Evolutionary conservation across 2,113 vertebrate species (phyloP).

Genomic region (Pithys albifrons): DNA sequence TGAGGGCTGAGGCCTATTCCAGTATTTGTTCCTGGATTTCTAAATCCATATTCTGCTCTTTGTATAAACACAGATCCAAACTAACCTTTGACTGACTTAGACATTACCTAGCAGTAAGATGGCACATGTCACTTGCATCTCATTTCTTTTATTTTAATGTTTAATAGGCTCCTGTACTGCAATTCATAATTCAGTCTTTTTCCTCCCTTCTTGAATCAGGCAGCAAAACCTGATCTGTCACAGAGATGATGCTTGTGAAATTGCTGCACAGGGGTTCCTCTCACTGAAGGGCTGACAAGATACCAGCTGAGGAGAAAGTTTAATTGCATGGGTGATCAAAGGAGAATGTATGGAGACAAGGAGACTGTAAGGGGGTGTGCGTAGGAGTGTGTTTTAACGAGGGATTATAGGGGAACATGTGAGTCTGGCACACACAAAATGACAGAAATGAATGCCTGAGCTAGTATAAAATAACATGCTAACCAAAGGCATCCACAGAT

Average conservation of each 20-base stretch:
- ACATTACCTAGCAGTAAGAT: neutral
- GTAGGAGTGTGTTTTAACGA: conserved; percentile 24
- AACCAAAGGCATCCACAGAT: neutral
- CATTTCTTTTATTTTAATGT: neutral
- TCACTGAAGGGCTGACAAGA: conserved; percentile 5
- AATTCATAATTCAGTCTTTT: neutral
- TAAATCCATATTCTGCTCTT: neutral
- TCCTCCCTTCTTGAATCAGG: neutral
- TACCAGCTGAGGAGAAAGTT: conserved; percentile 1
- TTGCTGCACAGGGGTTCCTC: neutral
- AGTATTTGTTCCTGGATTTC: neutral
- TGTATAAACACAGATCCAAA: neutral
- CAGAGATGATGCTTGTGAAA: neutral
- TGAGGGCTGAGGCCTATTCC: neutral
- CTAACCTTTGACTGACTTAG: neutral
- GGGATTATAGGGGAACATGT: neutral
- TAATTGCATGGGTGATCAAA: conserved; percentile 50
- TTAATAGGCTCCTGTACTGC: neutral
- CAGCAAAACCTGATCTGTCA: neutral
- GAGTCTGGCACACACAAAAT: conserved; percentile 20
- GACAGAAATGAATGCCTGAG: conserved; percentile 26
- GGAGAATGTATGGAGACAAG: neutral
- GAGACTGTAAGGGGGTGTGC: neutral
- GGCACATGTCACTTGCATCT: neutral
- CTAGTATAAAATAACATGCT: neutral